Evolutionary conservation across 2,797 vertebrate species (phyloP).

Genomic region (Lagorchestes hirsutus): DNA sequence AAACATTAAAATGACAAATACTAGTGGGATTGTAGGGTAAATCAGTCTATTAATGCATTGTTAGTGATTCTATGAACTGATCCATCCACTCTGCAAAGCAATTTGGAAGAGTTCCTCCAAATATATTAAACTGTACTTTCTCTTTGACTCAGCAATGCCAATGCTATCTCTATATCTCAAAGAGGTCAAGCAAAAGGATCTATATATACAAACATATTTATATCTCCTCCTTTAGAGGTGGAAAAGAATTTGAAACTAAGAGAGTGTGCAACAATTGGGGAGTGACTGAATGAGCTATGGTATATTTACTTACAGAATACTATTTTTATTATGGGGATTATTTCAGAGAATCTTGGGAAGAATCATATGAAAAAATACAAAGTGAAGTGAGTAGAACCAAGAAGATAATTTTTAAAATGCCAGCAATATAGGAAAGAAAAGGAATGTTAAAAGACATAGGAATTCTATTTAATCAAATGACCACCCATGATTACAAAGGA

Average conservation of each 20-base stretch:
- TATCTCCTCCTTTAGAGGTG: background rate
- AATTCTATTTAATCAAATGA: background rate
- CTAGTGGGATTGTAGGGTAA: background rate
- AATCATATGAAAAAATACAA: background rate
- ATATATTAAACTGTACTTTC: background rate
- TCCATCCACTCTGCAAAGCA: background rate
- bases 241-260: background rate
- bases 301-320: background rate
- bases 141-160: background rate
- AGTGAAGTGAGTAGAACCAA: background rate
- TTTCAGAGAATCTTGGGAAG: background rate
- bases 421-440: background rate
- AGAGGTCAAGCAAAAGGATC: background rate
- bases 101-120: background rate
- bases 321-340: background rate
- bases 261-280: background rate
- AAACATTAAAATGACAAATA: background rate
- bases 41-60: background rate
- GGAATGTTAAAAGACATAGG: background rate
- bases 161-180: background rate
- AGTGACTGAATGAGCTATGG: background rate
- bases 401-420: background rate
- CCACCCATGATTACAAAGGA: background rate
- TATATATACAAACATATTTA: background rate
- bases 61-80: background rate